These are phyloP conservation scores for Disparrhopalites patrizii DNA, from an alignment of 2,888 invertebrate species.

Conservation along the genomic window DNA sequence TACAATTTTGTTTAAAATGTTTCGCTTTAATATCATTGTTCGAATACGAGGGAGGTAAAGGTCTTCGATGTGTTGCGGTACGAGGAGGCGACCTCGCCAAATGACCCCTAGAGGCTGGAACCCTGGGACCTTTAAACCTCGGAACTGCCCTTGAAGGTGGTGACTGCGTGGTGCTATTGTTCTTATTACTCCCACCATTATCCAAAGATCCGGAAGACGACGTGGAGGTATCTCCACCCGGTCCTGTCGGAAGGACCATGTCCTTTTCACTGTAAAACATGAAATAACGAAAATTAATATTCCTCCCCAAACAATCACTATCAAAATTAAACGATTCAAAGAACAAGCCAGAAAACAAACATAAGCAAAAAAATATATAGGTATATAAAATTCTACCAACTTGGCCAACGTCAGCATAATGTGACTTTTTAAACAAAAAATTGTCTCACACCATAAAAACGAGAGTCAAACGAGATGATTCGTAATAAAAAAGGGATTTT, in stretches of 20 bases:
- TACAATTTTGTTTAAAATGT: slow-evolving; percentile 11
- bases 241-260: neutral
- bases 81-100: neutral
- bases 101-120: slow-evolving; percentile 14
- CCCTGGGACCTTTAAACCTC: slow-evolving; percentile 21
- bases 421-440: too few species aligned
- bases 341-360: too few species aligned
- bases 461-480: too few species aligned
- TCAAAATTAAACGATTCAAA: neutral
- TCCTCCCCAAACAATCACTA: too few species aligned
- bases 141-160: neutral
- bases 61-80: neutral
- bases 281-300: too few species aligned
- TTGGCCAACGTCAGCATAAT: too few species aligned
- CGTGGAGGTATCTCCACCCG: neutral
- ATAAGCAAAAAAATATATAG: too few species aligned
- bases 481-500: too few species aligned
- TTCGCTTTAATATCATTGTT: neutral
- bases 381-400: too few species aligned
- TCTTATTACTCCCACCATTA: neutral
- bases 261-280: slow-evolving; percentile 6
- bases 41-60: neutral
- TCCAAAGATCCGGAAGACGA: neutral
- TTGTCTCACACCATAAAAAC: too few species aligned
- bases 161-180: too few species aligned